phyloP scores from a whole-genome alignment of 2,113 vertebrate species.

The Rhinichthys klamathensis region DNA sequence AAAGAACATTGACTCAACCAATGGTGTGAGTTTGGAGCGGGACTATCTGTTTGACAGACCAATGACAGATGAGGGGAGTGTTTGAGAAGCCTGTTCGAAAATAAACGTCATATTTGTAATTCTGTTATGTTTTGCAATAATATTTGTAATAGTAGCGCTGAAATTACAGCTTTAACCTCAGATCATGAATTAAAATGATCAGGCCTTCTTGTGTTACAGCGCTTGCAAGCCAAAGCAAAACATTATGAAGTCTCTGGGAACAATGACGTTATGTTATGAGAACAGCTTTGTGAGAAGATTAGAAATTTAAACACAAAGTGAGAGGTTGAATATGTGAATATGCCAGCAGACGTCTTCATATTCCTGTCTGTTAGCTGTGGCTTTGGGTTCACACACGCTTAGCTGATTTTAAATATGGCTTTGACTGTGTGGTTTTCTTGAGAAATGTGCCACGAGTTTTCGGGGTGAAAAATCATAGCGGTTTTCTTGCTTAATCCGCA shows the following conservation, averaged over 20 bases:
- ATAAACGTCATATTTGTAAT: background rate
- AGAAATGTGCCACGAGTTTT: constrained; percentile 33
- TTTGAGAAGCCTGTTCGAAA: background rate
- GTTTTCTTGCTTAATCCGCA: constrained; percentile 49
- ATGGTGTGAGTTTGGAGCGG: background rate
- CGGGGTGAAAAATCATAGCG: constrained; percentile 31
- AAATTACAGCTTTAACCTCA: background rate
- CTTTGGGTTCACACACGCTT: constrained; percentile 34
- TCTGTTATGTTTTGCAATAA: background rate
- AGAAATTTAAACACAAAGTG: background rate
- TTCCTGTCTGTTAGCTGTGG: constrained; percentile 38
- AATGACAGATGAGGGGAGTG: background rate
- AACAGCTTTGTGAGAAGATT: constrained; percentile 14
- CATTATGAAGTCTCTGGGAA: background rate
- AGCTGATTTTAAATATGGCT: constrained; percentile 36
- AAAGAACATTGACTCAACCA: background rate
- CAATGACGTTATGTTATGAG: constrained; percentile 3
- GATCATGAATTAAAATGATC: background rate
- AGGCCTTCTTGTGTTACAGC: background rate
- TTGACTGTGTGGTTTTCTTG: constrained; percentile 30
- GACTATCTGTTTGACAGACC: background rate
- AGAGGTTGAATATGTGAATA: background rate
- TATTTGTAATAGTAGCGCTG: background rate
- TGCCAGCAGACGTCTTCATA: constrained; percentile 30
- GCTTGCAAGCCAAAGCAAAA: constrained; percentile 1